Evolutionary conservation across 1,140 invertebrate genomes (phyloP).

Genomic region (Trachymyrmex cornetzi): DNA sequence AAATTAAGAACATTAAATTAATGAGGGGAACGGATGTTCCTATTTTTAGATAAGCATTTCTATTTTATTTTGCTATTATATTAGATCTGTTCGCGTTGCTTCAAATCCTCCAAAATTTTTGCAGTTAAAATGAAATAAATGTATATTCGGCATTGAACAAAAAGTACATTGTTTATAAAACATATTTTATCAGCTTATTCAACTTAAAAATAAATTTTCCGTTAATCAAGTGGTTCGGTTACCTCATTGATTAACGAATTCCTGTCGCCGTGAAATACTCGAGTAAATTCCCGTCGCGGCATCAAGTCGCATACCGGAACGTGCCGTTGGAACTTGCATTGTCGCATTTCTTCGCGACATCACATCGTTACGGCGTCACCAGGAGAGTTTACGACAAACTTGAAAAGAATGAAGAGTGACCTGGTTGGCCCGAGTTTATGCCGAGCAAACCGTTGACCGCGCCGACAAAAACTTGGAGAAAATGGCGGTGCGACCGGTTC

Average conservation of each 20-base stretch:
- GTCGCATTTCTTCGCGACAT: conserved; percentile 32
- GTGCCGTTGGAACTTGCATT: not conserved
- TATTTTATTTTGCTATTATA: not conserved
- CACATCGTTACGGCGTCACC: not conserved
- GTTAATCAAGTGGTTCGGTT: conserved; percentile 26
- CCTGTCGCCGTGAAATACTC: not conserved
- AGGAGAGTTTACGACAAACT: conserved; percentile 31
- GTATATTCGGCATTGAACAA: not conserved
- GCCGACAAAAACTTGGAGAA: conserved; percentile 76
- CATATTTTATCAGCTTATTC: not conserved
- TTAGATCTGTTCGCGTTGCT: no score
- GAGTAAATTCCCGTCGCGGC: conserved; percentile 19
- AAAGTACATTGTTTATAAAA: not conserved
- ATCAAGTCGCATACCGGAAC: conserved; percentile 24
- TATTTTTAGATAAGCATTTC: not conserved
- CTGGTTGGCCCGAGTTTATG: conserved; percentile 63
- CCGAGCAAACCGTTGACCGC: conserved; percentile 65
- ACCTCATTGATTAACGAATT: conserved; percentile 47
- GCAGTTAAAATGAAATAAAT: no score
- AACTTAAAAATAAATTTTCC: not conserved
- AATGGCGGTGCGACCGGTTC: conserved; percentile 76
- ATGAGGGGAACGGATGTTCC: not conserved
- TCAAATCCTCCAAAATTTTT: no score
- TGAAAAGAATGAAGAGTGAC: conserved; percentile 66
- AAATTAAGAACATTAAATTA: not conserved